Base-by-base conservation (phyloP, 2,888 invertebrate species). In the Rhodophaea formosa region DNA sequence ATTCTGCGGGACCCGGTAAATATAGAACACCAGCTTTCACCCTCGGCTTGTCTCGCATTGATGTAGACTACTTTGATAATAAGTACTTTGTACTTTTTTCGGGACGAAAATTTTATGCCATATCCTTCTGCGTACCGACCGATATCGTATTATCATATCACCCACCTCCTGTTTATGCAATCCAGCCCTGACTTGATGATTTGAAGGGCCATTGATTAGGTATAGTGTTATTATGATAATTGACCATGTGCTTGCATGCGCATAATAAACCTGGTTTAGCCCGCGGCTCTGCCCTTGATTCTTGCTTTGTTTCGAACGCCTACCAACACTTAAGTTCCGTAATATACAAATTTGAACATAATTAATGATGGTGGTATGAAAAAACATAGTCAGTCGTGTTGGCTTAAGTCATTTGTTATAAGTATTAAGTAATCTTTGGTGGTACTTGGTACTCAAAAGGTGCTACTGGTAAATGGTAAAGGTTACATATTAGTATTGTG, bases 241-340 rank as follows among this genome's bases (percentile, higher is more conserved):
- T 53, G 53, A 30, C 30, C 43, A 53, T 30, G 10, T 53, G 30
- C 15, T 44, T 29, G 53, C 15, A 8, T 53, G 43, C 14, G 8
- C 32, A 14, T 53, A 42, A 23, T n/a, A 49, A 14, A 29, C 53
- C 14, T 17, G 42, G 53, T 53, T 39, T 16, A 0, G 53, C 53
- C 53, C 44, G 53, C 43, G 43, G 53, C 53, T 10, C 0, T 44
- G 53, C 43, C 53, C 53, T 53, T 44, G 53, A 15, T 44, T 43
- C 15, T 29, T 29, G 52, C 17, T 42, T 53, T 53, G 17, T 53
- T 43, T 35, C 16, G 43, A 44, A 44, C 44, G 30, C 15, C 14
- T 51, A 51, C 39, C 7, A 51, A 51, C 16, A 51, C 30, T 51
- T 8, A 45, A 12, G 51, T 51, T 51, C n/a, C 35, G 16, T 32